Conservation (phyloP, 2,888 invertebrate species). For the Euclidia mi region DNA sequence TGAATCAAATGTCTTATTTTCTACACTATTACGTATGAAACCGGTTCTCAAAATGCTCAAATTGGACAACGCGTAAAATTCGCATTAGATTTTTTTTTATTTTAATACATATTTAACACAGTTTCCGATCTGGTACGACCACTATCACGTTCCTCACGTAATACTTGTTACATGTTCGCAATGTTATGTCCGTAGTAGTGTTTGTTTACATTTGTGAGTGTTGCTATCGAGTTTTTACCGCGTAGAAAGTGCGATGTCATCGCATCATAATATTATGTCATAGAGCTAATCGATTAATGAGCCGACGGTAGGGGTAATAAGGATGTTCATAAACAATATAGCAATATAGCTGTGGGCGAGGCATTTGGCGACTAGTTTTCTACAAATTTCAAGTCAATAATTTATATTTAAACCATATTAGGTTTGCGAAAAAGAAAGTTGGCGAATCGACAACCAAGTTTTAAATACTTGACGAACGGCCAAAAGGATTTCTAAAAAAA, state of each 20-base stretch:
- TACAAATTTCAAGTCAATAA: neutral
- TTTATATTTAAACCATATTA: neutral
- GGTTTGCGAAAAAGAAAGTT: neutral
- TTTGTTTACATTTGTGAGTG: conserved; percentile 7
- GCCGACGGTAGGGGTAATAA: neutral
- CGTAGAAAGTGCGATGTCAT: neutral
- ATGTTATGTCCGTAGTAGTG: neutral
- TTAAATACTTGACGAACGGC: neutral
- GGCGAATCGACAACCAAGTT: neutral
- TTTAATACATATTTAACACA: conserved; percentile 7
- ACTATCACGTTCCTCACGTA: conserved; percentile 15
- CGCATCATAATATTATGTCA: neutral
- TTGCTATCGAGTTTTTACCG: neutral
- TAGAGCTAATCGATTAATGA: neutral
- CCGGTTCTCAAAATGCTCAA: no score
- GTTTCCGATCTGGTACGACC: conserved; percentile 10
- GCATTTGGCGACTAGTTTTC: neutral
- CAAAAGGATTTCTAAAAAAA: conserved; percentile 1
- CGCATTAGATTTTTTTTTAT: neutral
- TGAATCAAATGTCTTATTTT: no score
- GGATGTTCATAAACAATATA: neutral
- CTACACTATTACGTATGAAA: no score
- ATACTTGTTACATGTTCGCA: conserved; percentile 6
- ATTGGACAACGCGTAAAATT: no score
- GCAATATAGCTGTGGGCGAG: neutral